Base-by-base conservation (phyloP, 2,888 invertebrate genomes). In the Zhengitettix transpicula region DNA sequence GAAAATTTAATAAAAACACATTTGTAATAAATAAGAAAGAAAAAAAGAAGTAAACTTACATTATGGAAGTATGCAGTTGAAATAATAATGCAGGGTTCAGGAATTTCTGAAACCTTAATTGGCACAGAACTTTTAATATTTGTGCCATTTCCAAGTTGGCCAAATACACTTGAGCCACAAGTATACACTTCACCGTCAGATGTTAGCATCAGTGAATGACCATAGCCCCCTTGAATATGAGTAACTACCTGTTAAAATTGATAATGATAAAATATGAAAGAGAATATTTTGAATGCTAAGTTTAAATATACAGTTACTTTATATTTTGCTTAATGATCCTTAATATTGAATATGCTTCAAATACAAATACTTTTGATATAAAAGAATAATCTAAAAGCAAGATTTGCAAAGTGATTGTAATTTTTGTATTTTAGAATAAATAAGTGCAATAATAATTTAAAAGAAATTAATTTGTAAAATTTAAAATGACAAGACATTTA, bases 31-130 rank as follows among this genome's bases (percentile, higher is more conserved):
- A 47, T 47, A 14, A 14, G n/a, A 47, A 8, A 8, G n/a, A 5
- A 47, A 62, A 57, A 42, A 40, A 42, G 28, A 16, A 58, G 3
- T 8, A 47, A 12, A 73, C 82, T 78, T 75, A 87, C 87, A 74
- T 83, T 87, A 68, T 87, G 86, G 73, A 89, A 89, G 74, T 85
- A 87, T 66, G 83, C 82, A 56, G 87, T 80, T 12, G 81, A 74
- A 61, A 85, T 75, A 17, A 67, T 66, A 1, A 68, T 71, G 1
- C 77, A 77, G 65, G 74, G 76, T 64, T 80, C 79, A 40, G 78
- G 74, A 62, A 80, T 69, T n/a, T 77, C 67, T 42, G 73, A 70
- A 42, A 83, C 74, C 70, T 74, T 78, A 15, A 77, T 68, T 0
- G 88, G 87, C 67, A 74, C 74, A 72, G 73, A 73, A 0, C 78